Percentiles rank a stretch among this genome's conserved stretches.
phyloP scores from a whole-genome alignment of 2,113 vertebrate genomes.

The Coregonus clupeaformis region DNA sequence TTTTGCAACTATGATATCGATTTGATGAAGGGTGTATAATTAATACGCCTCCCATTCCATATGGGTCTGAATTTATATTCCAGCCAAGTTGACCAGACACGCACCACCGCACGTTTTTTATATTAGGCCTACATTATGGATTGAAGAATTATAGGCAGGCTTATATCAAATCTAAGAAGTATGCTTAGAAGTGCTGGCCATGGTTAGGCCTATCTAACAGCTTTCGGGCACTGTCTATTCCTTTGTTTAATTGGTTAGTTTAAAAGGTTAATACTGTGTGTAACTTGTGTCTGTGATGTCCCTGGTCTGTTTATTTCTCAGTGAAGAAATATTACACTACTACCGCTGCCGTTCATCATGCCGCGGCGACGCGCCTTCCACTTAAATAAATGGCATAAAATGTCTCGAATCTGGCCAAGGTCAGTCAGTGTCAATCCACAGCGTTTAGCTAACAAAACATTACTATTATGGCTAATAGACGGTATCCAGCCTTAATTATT shows the following conservation, averaged over 20 bases:
- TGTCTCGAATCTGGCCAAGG: slow-evolving; percentile 63
- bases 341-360: slow-evolving; percentile 5
- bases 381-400: slow-evolving; percentile 62
- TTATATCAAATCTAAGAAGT: no score
- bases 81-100: no score
- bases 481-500: slow-evolving; percentile 34
- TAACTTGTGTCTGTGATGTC: slow-evolving; percentile 18
- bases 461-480: slow-evolving; percentile 65
- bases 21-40: no score
- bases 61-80: no score
- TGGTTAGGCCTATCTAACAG: no score
- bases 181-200: no score
- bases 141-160: no score
- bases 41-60: no score
- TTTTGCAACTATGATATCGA: no score
- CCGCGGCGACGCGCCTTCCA: slow-evolving; percentile 9
- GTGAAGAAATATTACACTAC: slow-evolving; percentile 11
- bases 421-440: slow-evolving; percentile 70
- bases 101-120: no score
- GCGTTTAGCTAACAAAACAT: slow-evolving; percentile 75
- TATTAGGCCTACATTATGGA: no score
- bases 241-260: slow-evolving; percentile 23
- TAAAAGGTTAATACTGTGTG: slow-evolving; percentile 29
- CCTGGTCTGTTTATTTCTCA: slow-evolving; percentile 36
- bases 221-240: background rate